Conservation (phyloP, 2,113 vertebrate species). For the Ploceus nigricollis region DNA sequence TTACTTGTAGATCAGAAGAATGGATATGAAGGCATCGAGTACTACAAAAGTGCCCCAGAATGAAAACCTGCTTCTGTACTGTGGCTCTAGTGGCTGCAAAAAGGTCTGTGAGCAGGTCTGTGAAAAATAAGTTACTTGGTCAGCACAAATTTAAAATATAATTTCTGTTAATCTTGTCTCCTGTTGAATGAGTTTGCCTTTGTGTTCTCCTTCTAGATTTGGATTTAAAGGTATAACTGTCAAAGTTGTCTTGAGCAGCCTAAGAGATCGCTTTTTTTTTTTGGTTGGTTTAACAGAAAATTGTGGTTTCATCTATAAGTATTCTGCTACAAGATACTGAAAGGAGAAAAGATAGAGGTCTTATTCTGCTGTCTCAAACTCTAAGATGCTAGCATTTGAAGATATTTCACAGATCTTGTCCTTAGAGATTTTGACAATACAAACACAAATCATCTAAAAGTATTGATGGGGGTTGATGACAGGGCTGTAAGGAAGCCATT, state of each 20-base stretch:
- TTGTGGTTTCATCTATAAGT: neutral
- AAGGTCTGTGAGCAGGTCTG: neutral
- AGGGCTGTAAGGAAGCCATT: neutral
- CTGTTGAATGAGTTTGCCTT: neutral
- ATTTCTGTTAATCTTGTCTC: neutral
- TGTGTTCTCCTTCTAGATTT: neutral
- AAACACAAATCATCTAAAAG: neutral
- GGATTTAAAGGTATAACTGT: neutral
- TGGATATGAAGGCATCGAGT: neutral
- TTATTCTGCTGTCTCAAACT: neutral
- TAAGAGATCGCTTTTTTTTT: neutral
- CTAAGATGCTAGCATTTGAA: neutral
- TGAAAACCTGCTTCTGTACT: neutral
- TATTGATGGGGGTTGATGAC: neutral
- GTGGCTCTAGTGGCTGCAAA: neutral
- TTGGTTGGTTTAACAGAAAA: neutral
- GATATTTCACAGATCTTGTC: neutral
- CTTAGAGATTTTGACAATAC: neutral
- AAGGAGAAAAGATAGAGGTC: neutral
- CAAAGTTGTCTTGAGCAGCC: neutral
- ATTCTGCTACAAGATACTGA: neutral
- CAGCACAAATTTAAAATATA: neutral
- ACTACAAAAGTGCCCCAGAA: neutral
- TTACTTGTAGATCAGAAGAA: neutral
- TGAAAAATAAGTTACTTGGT: neutral